Evolutionary conservation across 2,888 invertebrate species (phyloP).

Genomic region (Lycocerus yunnanus): DNA sequence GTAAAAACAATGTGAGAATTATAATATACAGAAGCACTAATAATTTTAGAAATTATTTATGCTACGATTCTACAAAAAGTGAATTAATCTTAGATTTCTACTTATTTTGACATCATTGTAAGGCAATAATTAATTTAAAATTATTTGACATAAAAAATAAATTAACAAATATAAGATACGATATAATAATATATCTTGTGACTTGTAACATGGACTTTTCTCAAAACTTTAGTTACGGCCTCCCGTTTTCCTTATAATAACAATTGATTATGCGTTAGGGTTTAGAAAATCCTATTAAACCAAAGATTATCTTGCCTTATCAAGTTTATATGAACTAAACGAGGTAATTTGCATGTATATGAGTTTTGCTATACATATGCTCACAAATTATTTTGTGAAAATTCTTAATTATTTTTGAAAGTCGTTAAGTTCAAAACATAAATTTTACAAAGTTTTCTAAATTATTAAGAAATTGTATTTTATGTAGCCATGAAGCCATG

Average conservation of each 20-base stretch:
- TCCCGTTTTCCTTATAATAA: constrained; percentile 20
- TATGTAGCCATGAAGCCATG: not conserved
- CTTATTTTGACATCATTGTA: not conserved
- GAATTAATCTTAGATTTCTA: not conserved
- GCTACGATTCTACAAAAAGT: not conserved
- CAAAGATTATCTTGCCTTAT: constrained; percentile 39
- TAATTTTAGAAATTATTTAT: not conserved
- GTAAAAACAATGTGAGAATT: constrained; percentile 17
- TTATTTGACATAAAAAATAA: not conserved
- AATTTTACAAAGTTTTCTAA: not conserved
- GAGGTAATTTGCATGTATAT: constrained; percentile 41
- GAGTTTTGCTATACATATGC: not conserved
- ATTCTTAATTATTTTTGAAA: not conserved
- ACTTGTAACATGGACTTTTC: not conserved
- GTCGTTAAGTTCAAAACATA: not conserved
- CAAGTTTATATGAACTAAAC: constrained; percentile 43
- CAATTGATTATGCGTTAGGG: constrained; percentile 30
- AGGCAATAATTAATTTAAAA: not conserved
- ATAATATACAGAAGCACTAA: constrained; percentile 5
- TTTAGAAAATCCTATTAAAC: constrained; percentile 36
- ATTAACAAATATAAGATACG: no score
- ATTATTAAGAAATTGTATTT: not conserved
- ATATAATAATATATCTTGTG: no score
- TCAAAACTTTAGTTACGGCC: constrained; percentile 6
- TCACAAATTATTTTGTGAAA: not conserved